Evolutionary conservation across 2,113 vertebrate species (phyloP).

Genomic region (Podilymbus podiceps): DNA sequence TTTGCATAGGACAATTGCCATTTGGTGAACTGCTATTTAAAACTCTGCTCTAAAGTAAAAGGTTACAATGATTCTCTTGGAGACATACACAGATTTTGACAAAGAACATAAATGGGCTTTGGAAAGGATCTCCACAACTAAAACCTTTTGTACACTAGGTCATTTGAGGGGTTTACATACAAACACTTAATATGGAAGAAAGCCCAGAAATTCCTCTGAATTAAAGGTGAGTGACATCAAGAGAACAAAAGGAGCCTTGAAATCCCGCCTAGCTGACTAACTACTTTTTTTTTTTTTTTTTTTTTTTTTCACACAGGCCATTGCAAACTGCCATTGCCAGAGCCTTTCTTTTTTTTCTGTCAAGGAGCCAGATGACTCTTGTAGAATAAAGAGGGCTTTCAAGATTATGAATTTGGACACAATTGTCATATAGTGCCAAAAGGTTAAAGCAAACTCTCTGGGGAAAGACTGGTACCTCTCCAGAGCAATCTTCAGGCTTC

Average conservation of each 20-base stretch:
- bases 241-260: slow-evolving; percentile 39
- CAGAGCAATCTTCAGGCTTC: slow-evolving; percentile 1
- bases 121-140: slow-evolving; percentile 10
- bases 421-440: slow-evolving; percentile 26
- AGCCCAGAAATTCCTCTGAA: slow-evolving; percentile 57
- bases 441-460: neutral
- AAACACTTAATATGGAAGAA: slow-evolving; percentile 37
- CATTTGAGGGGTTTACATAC: slow-evolving; percentile 25
- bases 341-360: slow-evolving; percentile 35
- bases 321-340: slow-evolving; percentile 4
- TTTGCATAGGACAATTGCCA: neutral
- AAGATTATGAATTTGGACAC: slow-evolving; percentile 28
- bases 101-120: slow-evolving; percentile 21
- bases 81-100: neutral
- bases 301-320: neutral
- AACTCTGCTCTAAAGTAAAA: slow-evolving; percentile 6
- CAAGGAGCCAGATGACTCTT: slow-evolving; percentile 36
- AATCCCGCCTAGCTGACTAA: slow-evolving; percentile 34
- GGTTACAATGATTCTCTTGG: slow-evolving; percentile 16
- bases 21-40: slow-evolving; percentile 22
- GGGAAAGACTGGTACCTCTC: neutral
- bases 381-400: slow-evolving; percentile 35
- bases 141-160: slow-evolving; percentile 12
- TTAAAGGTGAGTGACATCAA: slow-evolving; percentile 50
- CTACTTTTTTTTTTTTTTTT: neutral